Base-by-base conservation (phyloP, 2,797 vertebrate species). In the Rhinella marina region DNA sequence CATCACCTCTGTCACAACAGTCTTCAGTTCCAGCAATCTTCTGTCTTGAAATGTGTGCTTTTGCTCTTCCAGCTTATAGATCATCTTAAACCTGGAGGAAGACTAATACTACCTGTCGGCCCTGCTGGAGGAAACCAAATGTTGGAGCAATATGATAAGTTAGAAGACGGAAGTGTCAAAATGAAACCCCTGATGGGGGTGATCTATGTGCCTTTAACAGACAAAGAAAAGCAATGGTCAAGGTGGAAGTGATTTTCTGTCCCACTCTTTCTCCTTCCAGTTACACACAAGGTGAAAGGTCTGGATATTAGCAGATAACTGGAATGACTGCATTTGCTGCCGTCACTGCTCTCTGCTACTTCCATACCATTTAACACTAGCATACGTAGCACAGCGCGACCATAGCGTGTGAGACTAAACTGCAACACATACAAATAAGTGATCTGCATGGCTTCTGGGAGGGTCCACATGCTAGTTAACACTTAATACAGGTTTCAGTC, bases 151-250 rank as follows among this genome's bases (percentile, higher is more conserved):
- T 98, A 99, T 16, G 98, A 99, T 94, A 99, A 99, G 92, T 90
- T 99, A 94, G 97, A 98, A 92, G 98, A 99, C 70, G 98, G 98
- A 96, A 98, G 97, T 94, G 97, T 96, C 95, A 98, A 97, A 94
- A 99, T 97, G 98, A 99, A 99, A 91, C 96, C 97, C 94, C 95
- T 99, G 95, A 99, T 99, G 98, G 98, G 98, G 94, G 98, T 99
- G 96, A 99, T 99, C 95, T 99, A 99, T 93, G 98, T 99, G 98
- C 98, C 98, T 99, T 99, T 99, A 97, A 99, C 98, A 97, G 98
- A 99, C 95, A 98, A 95, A 97, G 98, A 99, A 90, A 99, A 98
- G 97, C 98, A 99, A 95, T 99, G 98, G 97, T 98, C 97, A 97
- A 99, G 97, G 98, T 99, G 98, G 98, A 99, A 99, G 97, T 99